phyloP scores from a whole-genome alignment of 2,888 invertebrate species.

The Colostygia pectinataria region DNA sequence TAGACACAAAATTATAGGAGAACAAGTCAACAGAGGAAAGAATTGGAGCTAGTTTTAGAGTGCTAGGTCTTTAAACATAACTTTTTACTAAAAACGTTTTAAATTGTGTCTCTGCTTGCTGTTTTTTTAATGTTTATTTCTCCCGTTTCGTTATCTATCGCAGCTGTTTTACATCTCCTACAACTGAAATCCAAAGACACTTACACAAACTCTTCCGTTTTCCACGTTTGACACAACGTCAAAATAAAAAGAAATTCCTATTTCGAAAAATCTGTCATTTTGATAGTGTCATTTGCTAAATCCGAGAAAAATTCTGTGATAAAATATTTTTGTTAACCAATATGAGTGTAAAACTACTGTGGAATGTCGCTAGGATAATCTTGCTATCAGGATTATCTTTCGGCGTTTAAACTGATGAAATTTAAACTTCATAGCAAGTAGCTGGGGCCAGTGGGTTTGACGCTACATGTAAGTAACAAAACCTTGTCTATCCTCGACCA shows the following conservation, averaged over 20 bases:
- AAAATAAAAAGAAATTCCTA: constrained; percentile 46
- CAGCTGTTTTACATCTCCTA: too few species aligned
- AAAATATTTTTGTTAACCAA: constrained; percentile 35
- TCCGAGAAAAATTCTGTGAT: constrained; percentile 29
- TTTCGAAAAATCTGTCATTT: constrained; percentile 43
- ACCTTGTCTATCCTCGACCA: too few species aligned
- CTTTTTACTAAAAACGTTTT: too few species aligned
- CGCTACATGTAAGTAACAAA: constrained; percentile 3
- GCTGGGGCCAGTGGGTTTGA: constrained; percentile 1
- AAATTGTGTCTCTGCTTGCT: too few species aligned
- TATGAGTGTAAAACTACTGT: constrained; percentile 70
- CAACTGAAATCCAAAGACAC: too few species aligned
- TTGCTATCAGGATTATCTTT: constrained; percentile 66
- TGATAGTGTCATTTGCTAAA: constrained; percentile 13
- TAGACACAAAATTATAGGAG: too few species aligned
- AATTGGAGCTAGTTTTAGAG: too few species aligned
- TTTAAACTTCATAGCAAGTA: neutral
- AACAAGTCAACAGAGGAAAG: too few species aligned
- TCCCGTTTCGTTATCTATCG: too few species aligned
- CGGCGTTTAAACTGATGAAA: constrained; percentile 41
- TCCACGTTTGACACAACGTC: constrained; percentile 9
- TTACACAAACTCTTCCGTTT: too few species aligned
- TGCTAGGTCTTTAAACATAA: too few species aligned
- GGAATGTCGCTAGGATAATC: constrained; percentile 69
- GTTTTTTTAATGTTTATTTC: too few species aligned